These are phyloP conservation scores for Euproctis similis DNA, from an alignment of 2,888 invertebrate species.

Conservation along the genomic window DNA sequence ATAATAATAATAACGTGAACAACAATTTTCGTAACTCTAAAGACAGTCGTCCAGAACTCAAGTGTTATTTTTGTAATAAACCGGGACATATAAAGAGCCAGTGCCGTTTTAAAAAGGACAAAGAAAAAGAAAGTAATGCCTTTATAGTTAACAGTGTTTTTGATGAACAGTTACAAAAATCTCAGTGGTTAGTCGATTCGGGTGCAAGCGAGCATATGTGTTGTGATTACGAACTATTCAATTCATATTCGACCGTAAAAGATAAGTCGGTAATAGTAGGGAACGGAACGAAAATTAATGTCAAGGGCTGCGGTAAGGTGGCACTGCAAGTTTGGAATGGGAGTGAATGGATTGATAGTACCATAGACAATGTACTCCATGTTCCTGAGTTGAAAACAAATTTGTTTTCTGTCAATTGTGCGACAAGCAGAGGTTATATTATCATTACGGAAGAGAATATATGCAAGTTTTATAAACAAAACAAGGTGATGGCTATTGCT, in stretches of 20 bases:
- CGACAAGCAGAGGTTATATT: slow-evolving; percentile 1
- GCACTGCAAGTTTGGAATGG: slow-evolving; percentile 15
- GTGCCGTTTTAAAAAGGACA: slow-evolving; percentile 10
- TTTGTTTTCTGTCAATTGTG: slow-evolving; percentile 17
- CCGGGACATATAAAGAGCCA: slow-evolving; percentile 1
- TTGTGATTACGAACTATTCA: slow-evolving; percentile 12
- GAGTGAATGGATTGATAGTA: slow-evolving; percentile 17
- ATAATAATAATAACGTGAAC: slow-evolving; percentile 2
- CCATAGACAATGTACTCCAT: slow-evolving; percentile 19
- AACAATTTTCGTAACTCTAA: no score
- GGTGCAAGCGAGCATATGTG: slow-evolving; percentile 8
- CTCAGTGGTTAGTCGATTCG: background rate
- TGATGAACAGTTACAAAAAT: background rate
- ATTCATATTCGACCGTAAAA: slow-evolving; percentile 3
- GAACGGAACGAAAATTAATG: slow-evolving; percentile 13
- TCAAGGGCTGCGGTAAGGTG: slow-evolving; percentile 14
- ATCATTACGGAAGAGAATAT: slow-evolving; percentile 3
- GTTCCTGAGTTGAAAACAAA: slow-evolving; percentile 18
- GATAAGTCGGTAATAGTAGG: slow-evolving; percentile 16
- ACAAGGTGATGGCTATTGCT: slow-evolving; percentile 2
- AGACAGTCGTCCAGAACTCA: background rate
- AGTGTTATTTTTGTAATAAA: slow-evolving; percentile 1
- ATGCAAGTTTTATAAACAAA: slow-evolving; percentile 13
- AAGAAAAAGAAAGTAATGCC: slow-evolving; percentile 3
- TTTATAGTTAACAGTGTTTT: background rate